Base-by-base conservation (phyloP, 2,888 invertebrate species). In the Microctonus hyperodae region DNA sequence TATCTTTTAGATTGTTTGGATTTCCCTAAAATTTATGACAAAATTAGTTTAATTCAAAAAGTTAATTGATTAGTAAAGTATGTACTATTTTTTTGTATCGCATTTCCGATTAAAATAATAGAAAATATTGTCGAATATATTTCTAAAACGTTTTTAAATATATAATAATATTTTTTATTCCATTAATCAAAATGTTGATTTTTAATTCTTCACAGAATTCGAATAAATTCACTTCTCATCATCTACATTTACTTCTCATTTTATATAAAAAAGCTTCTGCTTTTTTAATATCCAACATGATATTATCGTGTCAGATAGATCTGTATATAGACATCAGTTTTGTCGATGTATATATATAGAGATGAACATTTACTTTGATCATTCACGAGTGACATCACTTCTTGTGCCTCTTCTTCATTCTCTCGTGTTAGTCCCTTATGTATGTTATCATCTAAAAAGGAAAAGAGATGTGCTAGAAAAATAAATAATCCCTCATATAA, bases 311-410 rank as follows among this genome's bases (percentile, higher is more conserved):
- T 37, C 13, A 13, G 37, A n/a, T n/a, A 37, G 37, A 37, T n/a
- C 37, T 44, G 16, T 44, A 16, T 44, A 44, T n/a, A 37, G 20
- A 1, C 16, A 11, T 40, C 3, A 11, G n/a, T 16, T 16, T 44
- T 16, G n/a, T 16, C 16, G 2, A 9, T n/a, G 16, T 16, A 44
- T 16, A 44, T 44, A 44, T n/a, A 44, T 35, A 23, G 11, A 7
- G 23, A 53, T 37, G 62, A 35, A 53, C 37, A 62, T 62, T 62
- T 35, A 35, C 62, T 62, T 62, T 62, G 62, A 62, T 53, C 62
- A 35, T 35, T 62, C 62, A 62, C 51, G 62, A 53, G 62, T 51
- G 53, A 62, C 53, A 44, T 44, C 4, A 16, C 16, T 44, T 16
- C 16, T 7, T 44, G 16, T 16, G 16, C 16, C 16, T 44, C 16